Conservation (phyloP, 2,797 vertebrate genomes). For the Phoeniculus purpureus region DNA sequence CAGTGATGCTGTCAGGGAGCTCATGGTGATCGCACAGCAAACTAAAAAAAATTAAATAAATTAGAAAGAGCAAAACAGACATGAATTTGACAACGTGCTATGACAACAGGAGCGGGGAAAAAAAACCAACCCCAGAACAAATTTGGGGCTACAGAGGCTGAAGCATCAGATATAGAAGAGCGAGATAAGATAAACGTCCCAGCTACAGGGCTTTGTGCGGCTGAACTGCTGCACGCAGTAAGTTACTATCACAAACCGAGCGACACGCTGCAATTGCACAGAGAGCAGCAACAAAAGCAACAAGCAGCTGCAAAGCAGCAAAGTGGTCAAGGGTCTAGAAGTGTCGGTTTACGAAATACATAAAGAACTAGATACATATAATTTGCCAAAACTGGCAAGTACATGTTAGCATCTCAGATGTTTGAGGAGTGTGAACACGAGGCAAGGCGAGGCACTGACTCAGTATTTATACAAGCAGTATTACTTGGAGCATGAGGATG, state of each 20-base stretch:
- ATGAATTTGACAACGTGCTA: slow-evolving; percentile 66
- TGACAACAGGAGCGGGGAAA: slow-evolving; percentile 34
- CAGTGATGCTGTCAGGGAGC: slow-evolving; percentile 64
- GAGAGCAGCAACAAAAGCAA: slow-evolving; percentile 34
- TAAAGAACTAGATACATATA: slow-evolving; percentile 60
- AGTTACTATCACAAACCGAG: slow-evolving; percentile 40
- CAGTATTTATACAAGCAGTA: slow-evolving; percentile 66
- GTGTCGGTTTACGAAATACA: slow-evolving; percentile 8
- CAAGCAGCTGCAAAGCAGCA: slow-evolving; percentile 41
- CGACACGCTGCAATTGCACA: slow-evolving; percentile 13
- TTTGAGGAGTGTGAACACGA: slow-evolving; percentile 62
- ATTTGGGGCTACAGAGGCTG: slow-evolving; percentile 71
- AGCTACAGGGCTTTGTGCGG: slow-evolving; percentile 29
- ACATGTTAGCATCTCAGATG: slow-evolving; percentile 50
- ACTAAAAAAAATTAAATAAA: slow-evolving; percentile 48
- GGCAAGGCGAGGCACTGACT: slow-evolving; percentile 66
- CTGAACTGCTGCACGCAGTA: slow-evolving; percentile 22
- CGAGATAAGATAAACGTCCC: slow-evolving; percentile 48
- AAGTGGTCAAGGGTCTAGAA: slow-evolving; percentile 61
- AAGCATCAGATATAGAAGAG: slow-evolving; percentile 60
- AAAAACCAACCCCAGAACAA: background rate
- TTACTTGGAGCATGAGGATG: slow-evolving; percentile 66
- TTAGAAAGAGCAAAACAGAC: slow-evolving; percentile 68
- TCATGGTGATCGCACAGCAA: slow-evolving; percentile 68
- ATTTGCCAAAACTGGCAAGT: slow-evolving; percentile 68